Evolutionary conservation across 2,888 invertebrate genomes (phyloP), one percentile per base, ranked within the genome.

Genomic region (Rhorus exstirpatorius): DNA sequence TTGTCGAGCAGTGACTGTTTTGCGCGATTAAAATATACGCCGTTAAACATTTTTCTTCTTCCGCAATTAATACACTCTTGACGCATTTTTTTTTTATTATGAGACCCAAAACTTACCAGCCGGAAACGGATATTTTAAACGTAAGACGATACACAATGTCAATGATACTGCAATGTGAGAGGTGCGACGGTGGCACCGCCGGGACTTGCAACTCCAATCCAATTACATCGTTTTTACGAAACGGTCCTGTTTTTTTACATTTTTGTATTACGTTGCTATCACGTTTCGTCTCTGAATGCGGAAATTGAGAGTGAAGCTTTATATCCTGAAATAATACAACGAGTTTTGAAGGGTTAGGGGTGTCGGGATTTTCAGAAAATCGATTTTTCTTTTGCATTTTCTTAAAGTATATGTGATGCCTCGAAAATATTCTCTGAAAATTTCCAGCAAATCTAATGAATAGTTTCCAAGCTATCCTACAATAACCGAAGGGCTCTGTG

Each of bases 121-220:
- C 83, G 6, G 79, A 79, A 14, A 76, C 79, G 4, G 44, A 31
- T 14, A 81, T 51, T 19, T 60, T 82, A 63, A 89, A 87, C 65
- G 83, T 77, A 3, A 89, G 63, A 19, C 58, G 68, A 77, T 91
- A 91, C 14, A 86, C 83, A n/a, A 90, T 81, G 68, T 89, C 87
- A 68, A 91, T 91, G 10, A 91, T 83, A 41, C 81, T 76, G 67
- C 91, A 90, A 53, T 87, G 81, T 14, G 84, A 84, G 3, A 91
- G 81, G 79, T 85, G 84, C 4, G 90, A 87, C 7, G 87, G 88
- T 1, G 89, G 89, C 7, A 89, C 71, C 6, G 89, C 74, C 6
- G 91, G 90, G 10, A 90, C 84, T 68, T 82, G 86, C 6, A 90
- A 26, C 14, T 68, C 72, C 21, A 84, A 38, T 8, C 21, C 14